A percentile compares a stretch with the other conserved stretches of the same genome.
Conservation (phyloP, 2,113 vertebrate species). For the Brachyhypopomus gauderio region DNA sequence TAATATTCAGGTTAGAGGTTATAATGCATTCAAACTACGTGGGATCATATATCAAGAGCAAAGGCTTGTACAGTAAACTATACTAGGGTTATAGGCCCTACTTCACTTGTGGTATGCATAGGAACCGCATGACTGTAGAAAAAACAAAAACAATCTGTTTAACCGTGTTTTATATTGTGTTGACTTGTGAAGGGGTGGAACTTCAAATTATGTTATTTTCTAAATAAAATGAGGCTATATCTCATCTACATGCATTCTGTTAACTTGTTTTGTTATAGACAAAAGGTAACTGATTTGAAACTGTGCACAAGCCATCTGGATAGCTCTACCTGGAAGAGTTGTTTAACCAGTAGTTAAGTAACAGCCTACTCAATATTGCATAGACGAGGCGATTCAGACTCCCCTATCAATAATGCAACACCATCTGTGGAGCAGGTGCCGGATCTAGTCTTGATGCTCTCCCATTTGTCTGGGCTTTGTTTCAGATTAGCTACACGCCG, state of each 20-base stretch:
- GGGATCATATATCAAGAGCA: too few relatives aligned
- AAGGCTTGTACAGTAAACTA: too few relatives aligned
- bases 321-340: neutral
- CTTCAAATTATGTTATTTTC: too few relatives aligned
- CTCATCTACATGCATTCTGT: too few relatives aligned
- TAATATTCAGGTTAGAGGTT: neutral
- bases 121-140: neutral
- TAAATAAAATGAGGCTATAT: too few relatives aligned
- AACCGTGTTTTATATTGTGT: neutral
- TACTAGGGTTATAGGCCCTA: too few relatives aligned
- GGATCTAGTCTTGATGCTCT: conserved; percentile 28
- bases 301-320: too few relatives aligned
- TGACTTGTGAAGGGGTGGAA: too few relatives aligned
- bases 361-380: neutral
- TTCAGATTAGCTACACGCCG: conserved; percentile 3
- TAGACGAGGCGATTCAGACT: neutral
- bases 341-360: neutral
- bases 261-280: too few relatives aligned
- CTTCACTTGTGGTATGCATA: neutral
- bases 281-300: too few relatives aligned
- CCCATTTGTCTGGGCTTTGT: conserved; percentile 23
- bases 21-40: neutral
- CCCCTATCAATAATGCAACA: conserved; percentile 45
- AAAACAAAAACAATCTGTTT: neutral
- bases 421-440: conserved; percentile 52